A percentile compares a stretch with the other conserved stretches of the same genome.
phyloP scores from a whole-genome alignment of 1,140 invertebrate genomes.

The Pseudomyrmex gracilis region DNA sequence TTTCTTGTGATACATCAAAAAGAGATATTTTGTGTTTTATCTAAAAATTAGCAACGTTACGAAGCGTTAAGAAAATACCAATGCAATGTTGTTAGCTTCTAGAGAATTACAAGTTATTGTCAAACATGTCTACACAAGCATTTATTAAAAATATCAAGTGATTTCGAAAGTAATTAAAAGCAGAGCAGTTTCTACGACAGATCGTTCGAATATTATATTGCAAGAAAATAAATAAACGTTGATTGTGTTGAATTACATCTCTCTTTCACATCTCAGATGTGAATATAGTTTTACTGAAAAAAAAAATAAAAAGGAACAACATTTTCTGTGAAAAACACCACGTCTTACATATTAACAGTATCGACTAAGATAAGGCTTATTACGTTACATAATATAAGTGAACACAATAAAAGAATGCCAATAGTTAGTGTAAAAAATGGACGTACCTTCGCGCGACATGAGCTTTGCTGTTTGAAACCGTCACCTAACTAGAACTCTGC shows the following conservation, averaged over 20 bases:
- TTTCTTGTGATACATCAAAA: neutral
- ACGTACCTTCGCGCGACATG: constrained; percentile 67
- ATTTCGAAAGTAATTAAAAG: constrained; percentile 17
- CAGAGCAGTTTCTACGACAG: neutral
- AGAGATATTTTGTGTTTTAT: constrained; percentile 14
- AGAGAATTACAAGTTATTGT: constrained; percentile 35
- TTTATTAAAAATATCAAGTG: neutral
- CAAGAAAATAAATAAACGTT: constrained; percentile 17
- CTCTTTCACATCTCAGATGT: neutral
- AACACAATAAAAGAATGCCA: constrained; percentile 29
- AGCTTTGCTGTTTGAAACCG: constrained; percentile 79
- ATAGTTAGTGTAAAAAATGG: constrained; percentile 58
- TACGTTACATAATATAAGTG: neutral
- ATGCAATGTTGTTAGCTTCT: constrained; percentile 25
- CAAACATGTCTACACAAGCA: constrained; percentile 4
- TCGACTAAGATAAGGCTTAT: neutral
- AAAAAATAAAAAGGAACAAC: too few relatives aligned
- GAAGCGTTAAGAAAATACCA: constrained; percentile 24
- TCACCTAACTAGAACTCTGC: constrained; percentile 95
- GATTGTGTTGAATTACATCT: constrained; percentile 6
- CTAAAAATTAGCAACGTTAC: constrained; percentile 9
- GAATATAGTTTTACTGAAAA: too few relatives aligned
- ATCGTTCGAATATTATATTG: neutral
- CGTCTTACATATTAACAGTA: neutral
- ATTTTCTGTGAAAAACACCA: neutral